A percentile compares a stretch with the other conserved stretches of the same genome.
Conservation (phyloP, 2,113 vertebrate genomes). For the Tiliqua scincoides region DNA sequence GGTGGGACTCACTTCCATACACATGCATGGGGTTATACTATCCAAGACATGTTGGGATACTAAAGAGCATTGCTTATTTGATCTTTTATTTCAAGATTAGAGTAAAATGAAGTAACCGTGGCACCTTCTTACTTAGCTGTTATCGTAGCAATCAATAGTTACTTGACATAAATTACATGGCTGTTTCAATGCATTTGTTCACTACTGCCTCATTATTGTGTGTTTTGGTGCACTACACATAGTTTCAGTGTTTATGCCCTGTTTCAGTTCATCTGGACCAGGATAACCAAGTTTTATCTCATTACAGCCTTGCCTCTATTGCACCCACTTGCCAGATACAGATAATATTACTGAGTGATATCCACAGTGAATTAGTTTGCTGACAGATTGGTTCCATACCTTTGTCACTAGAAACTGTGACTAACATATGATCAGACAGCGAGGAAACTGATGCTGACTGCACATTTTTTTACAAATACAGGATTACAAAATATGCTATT, state of each 20-base stretch:
- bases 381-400: slow-evolving; percentile 7
- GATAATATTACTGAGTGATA: slow-evolving; percentile 5
- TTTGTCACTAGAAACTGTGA: slow-evolving; percentile 15
- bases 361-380: slow-evolving; percentile 26
- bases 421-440: slow-evolving; percentile 9
- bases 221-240: background rate
- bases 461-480: slow-evolving; percentile 15
- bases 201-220: background rate
- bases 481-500: background rate
- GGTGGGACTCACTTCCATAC: background rate
- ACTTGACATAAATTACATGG: background rate
- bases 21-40: background rate
- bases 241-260: background rate
- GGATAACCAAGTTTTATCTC: background rate
- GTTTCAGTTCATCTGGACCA: background rate
- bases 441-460: slow-evolving; percentile 20
- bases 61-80: background rate
- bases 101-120: background rate
- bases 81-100: background rate
- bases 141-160: background rate
- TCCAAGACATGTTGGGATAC: background rate
- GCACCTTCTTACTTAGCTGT: background rate
- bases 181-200: background rate
- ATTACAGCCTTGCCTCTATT: background rate
- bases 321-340: background rate